These are phyloP conservation scores for Pelecanus crispus DNA, from an alignment of 2,113 vertebrate species.

Conservation along the genomic window DNA sequence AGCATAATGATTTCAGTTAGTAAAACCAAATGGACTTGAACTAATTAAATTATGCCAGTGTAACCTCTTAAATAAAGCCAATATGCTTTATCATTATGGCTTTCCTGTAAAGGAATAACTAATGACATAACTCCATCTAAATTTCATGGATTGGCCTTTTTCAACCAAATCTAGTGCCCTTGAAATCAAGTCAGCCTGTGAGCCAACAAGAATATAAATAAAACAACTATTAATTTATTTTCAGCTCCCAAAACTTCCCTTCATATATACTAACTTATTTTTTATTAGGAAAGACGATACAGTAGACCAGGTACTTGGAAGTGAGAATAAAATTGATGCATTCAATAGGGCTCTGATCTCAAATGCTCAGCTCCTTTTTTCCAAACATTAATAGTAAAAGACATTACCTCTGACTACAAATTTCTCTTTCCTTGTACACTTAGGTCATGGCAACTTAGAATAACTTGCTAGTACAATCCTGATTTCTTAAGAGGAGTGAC, in stretches of 20 bases:
- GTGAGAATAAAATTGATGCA: accelerated
- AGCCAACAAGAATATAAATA: neutral
- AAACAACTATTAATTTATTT: neutral
- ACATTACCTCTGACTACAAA: neutral
- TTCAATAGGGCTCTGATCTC: neutral
- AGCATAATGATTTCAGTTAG: neutral
- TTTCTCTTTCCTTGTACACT: neutral
- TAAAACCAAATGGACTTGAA: neutral
- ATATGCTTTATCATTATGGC: neutral
- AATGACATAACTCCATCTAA: neutral
- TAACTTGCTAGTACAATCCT: neutral
- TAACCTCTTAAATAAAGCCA: neutral
- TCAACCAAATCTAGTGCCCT: neutral
- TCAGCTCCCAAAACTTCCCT: neutral
- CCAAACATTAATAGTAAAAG: neutral
- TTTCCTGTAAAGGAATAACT: neutral
- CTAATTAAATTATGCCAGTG: neutral
- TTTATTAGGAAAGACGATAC: neutral
- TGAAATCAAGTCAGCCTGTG: neutral
- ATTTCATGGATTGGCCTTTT: neutral
- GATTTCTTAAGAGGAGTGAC: neutral
- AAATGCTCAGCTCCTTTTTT: neutral
- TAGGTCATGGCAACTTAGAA: neutral
- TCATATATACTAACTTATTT: neutral
- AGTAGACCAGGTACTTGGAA: neutral